phyloP scores from a whole-genome alignment of 1,140 invertebrate genomes.

The Eumaeus atala region DNA sequence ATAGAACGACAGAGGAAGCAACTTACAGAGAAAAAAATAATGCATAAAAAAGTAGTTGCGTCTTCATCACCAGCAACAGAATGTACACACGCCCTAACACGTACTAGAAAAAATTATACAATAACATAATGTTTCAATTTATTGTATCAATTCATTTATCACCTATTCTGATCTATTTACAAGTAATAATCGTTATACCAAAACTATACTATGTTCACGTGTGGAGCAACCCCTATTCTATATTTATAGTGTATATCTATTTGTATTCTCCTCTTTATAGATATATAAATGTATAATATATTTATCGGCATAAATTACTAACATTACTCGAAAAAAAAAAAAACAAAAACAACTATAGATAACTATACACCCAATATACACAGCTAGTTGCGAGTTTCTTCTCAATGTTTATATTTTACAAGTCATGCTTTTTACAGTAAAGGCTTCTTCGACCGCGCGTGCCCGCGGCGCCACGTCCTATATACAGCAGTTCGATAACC shows the following conservation, averaged over 20 bases:
- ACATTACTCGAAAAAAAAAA: conserved; percentile 65
- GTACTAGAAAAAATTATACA: conserved; percentile 66
- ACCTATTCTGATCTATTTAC: conserved; percentile 67
- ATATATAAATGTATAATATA: conserved; percentile 63
- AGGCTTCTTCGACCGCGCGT: background rate
- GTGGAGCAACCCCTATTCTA: conserved; percentile 66
- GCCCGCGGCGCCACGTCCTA: conserved; percentile 29
- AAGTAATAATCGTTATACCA: conserved; percentile 68
- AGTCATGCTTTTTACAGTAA: conserved; percentile 56
- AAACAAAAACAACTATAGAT: conserved; percentile 58
- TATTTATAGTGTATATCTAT: conserved; percentile 70
- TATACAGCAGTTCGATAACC: conserved; percentile 41
- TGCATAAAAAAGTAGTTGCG: conserved; percentile 57
- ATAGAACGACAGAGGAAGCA: conserved; percentile 71
- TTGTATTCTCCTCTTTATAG: conserved; percentile 63
- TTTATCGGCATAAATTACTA: conserved; percentile 72
- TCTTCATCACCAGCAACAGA: conserved; percentile 53
- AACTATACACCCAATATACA: conserved; percentile 73
- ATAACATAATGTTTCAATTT: conserved; percentile 68
- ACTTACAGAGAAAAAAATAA: conserved; percentile 64
- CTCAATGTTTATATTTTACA: conserved; percentile 62
- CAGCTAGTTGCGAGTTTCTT: conserved; percentile 59
- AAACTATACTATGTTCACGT: conserved; percentile 66
- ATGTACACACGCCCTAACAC: conserved; percentile 45
- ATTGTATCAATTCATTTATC: conserved; percentile 71